Evolutionary conservation across 2,888 invertebrate genomes (phyloP).

Genomic region (Callosobruchus maculatus): DNA sequence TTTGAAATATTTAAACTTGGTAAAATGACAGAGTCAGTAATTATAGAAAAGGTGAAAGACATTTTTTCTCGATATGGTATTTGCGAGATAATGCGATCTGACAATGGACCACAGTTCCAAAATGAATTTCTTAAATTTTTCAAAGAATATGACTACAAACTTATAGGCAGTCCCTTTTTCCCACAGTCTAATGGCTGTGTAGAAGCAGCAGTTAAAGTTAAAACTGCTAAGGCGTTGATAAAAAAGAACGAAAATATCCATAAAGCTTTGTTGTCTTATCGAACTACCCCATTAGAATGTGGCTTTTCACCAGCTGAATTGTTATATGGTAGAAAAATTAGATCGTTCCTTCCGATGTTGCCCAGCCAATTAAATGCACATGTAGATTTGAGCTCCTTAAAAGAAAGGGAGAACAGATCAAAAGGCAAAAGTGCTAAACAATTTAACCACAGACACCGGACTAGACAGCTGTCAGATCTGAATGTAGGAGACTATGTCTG

Average conservation of each 20-base stretch:
- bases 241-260: constrained; percentile 12
- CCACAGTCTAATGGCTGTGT: constrained; percentile 14
- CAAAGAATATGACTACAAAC: constrained; percentile 8
- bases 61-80: constrained; percentile 27
- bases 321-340: constrained; percentile 2
- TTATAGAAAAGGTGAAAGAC: constrained; percentile 21
- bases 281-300: constrained; percentile 11
- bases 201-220: constrained; percentile 11
- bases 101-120: constrained; percentile 29
- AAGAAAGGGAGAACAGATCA: constrained; percentile 1
- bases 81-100: constrained; percentile 25
- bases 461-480: constrained; percentile 5
- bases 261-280: constrained; percentile 10
- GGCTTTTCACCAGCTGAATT: constrained; percentile 46
- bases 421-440: neutral
- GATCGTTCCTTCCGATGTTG: constrained; percentile 3
- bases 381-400: neutral
- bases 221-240: constrained; percentile 9
- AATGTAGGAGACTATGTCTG: constrained; percentile 6
- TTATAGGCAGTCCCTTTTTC: constrained; percentile 20
- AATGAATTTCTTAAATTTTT: constrained; percentile 17
- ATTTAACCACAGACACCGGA: constrained; percentile 8
- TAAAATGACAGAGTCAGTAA: constrained; percentile 9
- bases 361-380: neutral
- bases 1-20: constrained; percentile 17